phyloP scores from a whole-genome alignment of 2,113 vertebrate species.

The Tiliqua scincoides region DNA sequence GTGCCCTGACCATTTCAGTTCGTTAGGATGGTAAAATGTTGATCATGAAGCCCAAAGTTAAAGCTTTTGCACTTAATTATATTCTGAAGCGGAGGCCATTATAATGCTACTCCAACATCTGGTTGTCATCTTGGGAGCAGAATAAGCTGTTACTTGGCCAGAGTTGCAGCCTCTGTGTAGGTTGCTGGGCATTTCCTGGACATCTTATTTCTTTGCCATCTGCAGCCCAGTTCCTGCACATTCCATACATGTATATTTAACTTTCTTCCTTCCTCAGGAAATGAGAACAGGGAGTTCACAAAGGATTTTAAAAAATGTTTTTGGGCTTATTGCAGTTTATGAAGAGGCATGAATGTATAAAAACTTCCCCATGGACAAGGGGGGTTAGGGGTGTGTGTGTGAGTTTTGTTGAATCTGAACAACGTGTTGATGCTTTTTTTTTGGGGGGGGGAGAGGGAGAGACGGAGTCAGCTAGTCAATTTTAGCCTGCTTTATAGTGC shows the following conservation, averaged over 20 bases:
- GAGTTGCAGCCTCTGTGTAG: neutral
- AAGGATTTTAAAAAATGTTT: neutral
- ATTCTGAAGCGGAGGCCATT: neutral
- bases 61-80: neutral
- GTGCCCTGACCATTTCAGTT: neutral
- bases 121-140: neutral
- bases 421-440: neutral
- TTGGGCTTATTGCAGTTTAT: neutral
- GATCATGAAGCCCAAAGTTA: neutral
- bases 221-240: neutral
- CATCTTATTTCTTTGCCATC: slow-evolving; percentile 21
- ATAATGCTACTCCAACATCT: neutral
- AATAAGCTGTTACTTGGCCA: slow-evolving; percentile 1
- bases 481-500: neutral
- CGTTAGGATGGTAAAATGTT: neutral
- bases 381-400: neutral
- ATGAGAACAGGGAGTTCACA: neutral
- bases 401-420: neutral
- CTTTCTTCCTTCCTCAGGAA: slow-evolving; percentile 22
- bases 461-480: neutral
- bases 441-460: neutral
- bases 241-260: neutral
- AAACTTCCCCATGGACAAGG: neutral
- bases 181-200: neutral
- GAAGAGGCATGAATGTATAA: neutral